Evolutionary conservation across 2,888 invertebrate genomes (phyloP).

Genomic region (Clitarchus hookeri): DNA sequence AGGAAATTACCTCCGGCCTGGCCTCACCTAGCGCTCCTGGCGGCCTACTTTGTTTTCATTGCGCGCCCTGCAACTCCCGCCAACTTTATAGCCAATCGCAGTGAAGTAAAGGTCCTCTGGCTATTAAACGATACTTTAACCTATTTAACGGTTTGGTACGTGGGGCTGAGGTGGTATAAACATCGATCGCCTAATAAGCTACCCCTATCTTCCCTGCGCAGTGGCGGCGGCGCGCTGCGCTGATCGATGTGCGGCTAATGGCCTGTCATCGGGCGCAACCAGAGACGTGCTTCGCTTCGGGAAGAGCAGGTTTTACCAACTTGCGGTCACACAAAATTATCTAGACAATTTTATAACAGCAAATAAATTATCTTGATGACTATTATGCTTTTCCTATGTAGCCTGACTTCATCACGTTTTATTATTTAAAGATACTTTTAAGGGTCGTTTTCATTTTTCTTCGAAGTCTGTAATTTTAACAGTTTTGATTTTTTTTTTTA

Average conservation of each 20-base stretch:
- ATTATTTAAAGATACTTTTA: too few relatives aligned
- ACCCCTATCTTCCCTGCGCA: neutral
- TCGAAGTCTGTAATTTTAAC: too few relatives aligned
- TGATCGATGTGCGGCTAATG: neutral
- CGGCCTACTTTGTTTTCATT: slow-evolving; percentile 26
- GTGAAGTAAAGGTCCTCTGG: slow-evolving; percentile 26
- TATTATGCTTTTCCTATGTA: too few relatives aligned
- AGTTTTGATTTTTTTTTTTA: too few relatives aligned
- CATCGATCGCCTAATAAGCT: slow-evolving; percentile 24
- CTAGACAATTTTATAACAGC: too few relatives aligned
- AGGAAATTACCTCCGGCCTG: slow-evolving; percentile 21
- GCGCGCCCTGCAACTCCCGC: slow-evolving; percentile 4
- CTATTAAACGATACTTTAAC: slow-evolving; percentile 27
- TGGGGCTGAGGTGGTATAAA: slow-evolving; percentile 4
- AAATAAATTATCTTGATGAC: too few relatives aligned
- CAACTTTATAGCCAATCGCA: slow-evolving; percentile 32
- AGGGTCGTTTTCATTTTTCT: too few relatives aligned
- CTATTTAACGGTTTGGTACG: slow-evolving; percentile 24
- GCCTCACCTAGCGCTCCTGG: slow-evolving; percentile 27
- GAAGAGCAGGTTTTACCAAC: too few relatives aligned
- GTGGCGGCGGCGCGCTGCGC: neutral
- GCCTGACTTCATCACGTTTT: too few relatives aligned
- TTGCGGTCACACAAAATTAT: too few relatives aligned
- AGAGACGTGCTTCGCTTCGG: too few relatives aligned
- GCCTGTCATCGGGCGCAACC: too few relatives aligned